Conservation (phyloP, 2,888 invertebrate species). For the Eubasilissa splendida region DNA sequence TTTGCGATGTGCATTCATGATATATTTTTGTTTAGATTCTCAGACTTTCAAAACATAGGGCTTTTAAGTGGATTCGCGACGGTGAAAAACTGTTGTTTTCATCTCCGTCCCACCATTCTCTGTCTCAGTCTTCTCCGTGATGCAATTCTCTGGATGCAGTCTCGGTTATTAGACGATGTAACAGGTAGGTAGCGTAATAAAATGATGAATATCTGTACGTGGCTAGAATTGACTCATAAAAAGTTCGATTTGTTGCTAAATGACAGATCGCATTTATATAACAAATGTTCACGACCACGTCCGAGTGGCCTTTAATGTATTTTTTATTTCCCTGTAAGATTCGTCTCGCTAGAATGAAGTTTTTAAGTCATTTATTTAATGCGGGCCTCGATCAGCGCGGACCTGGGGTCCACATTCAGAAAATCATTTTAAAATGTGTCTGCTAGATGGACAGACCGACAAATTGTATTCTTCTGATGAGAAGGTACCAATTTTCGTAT, state of each 20-base stretch:
- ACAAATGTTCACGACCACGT: too few species aligned
- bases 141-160: slow-evolving; percentile 24
- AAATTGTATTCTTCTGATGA: too few species aligned
- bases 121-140: slow-evolving; percentile 9
- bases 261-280: too few species aligned
- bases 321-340: too few species aligned
- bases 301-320: too few species aligned
- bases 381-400: not conserved
- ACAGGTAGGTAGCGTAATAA: slow-evolving; percentile 11
- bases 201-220: not conserved
- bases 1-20: not conserved
- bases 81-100: slow-evolving; percentile 36
- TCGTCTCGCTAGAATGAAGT: not conserved
- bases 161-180: not conserved
- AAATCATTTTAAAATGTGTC: too few species aligned
- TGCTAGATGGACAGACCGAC: too few species aligned
- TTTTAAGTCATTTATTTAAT: slow-evolving; percentile 14
- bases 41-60: slow-evolving; percentile 43
- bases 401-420: not conserved
- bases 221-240: not conserved
- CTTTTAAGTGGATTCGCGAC: slow-evolving; percentile 35
- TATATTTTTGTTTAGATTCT: slow-evolving; percentile 39
- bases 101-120: slow-evolving; percentile 8
- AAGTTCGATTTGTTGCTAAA: not conserved
- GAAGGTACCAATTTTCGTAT: too few species aligned